Conservation (phyloP, 2,888 invertebrate genomes). For the Holacanthella duospinosa region DNA sequence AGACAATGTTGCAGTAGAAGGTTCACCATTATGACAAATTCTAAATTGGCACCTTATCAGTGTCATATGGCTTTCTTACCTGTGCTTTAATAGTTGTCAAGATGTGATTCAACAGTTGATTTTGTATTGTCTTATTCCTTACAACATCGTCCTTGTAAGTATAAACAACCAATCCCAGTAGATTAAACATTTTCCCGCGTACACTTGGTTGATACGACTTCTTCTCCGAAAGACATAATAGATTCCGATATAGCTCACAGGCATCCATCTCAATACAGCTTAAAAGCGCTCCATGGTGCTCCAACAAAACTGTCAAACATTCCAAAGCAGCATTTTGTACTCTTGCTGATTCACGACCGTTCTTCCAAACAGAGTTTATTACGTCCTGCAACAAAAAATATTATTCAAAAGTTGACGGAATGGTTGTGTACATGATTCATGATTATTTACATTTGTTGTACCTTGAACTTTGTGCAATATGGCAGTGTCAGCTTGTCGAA, state of each 20-base stretch:
- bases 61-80: conserved; percentile 13
- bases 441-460: too few species aligned
- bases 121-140: conserved; percentile 7
- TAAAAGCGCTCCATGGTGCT: conserved; percentile 17
- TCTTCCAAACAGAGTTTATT: conserved; percentile 16
- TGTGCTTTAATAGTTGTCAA: conserved; percentile 21
- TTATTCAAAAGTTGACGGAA: background rate
- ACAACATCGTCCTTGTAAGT: conserved; percentile 17
- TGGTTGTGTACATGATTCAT: too few species aligned
- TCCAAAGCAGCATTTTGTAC: conserved; percentile 29
- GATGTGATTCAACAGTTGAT: conserved; percentile 22
- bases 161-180: conserved; percentile 25
- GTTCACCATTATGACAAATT: background rate
- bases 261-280: conserved; percentile 15
- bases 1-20: too few species aligned
- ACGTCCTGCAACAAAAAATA: conserved; percentile 10
- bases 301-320: conserved; percentile 23
- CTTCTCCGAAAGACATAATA: conserved; percentile 23
- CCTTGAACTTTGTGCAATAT: background rate
- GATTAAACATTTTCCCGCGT: conserved; percentile 31
- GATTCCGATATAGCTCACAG: conserved; percentile 16
- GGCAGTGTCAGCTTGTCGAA: background rate
- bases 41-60: background rate
- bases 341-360: conserved; percentile 24
- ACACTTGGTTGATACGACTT: conserved; percentile 28